phyloP scores from a whole-genome alignment of 2,797 vertebrate genomes.

The Staurois parvus region DNA sequence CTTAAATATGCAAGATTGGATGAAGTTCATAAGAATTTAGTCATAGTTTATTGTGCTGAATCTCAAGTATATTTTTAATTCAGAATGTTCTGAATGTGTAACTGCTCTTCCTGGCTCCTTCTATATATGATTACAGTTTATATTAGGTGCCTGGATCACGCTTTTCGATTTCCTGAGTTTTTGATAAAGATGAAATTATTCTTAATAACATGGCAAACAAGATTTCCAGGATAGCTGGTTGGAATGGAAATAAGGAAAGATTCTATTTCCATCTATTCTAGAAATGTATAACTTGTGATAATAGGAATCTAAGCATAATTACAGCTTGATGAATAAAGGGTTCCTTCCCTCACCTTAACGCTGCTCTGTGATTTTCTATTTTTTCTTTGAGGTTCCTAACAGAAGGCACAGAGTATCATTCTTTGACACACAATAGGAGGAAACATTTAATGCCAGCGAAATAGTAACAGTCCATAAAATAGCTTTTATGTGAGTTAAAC shows the following conservation, averaged over 20 bases:
- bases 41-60: no score
- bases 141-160: conserved; percentile 43
- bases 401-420: not conserved
- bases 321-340: conserved; percentile 7
- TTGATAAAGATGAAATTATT: conserved; percentile 53
- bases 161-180: conserved; percentile 48
- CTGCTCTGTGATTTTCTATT: conserved; percentile 12
- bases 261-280: conserved; percentile 25
- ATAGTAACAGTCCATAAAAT: not conserved
- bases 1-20: no score
- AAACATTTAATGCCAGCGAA: not conserved
- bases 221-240: conserved; percentile 43
- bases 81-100: not conserved
- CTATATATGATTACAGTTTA: conserved; percentile 22
- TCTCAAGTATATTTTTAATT: not conserved
- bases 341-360: conserved; percentile 1
- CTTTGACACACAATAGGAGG: not conserved
- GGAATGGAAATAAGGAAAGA: conserved; percentile 23
- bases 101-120: conserved; percentile 19
- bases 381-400: conserved; percentile 7
- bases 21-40: no score
- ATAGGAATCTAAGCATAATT: conserved; percentile 36
- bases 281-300: conserved; percentile 35
- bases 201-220: conserved; percentile 24
- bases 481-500: not conserved